A percentile compares a stretch with the other conserved stretches of the same genome.
phyloP scores from a whole-genome alignment of 2,797 vertebrate genomes.

The Rhinoraja longicauda region DNA sequence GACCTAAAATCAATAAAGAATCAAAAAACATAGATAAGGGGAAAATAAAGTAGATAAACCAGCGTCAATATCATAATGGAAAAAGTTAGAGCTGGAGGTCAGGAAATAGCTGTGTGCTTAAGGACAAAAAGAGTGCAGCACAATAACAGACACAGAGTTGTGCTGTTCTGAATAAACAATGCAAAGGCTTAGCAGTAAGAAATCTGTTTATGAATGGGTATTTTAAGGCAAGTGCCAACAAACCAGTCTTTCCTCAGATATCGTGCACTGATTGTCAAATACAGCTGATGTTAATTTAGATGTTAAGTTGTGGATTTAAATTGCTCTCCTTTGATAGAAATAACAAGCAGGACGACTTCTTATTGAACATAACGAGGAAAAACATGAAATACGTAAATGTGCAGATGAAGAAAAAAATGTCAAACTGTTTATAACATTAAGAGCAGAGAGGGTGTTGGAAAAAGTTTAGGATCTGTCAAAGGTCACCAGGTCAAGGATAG shows the following conservation, averaged over 20 bases:
- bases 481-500: not conserved
- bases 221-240: not conserved
- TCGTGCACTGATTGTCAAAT: not conserved
- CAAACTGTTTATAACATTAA: not conserved
- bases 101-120: not conserved
- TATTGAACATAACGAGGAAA: not conserved
- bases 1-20: conserved; percentile 62
- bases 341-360: not conserved
- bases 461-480: not conserved
- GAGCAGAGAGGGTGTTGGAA: not conserved
- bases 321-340: not conserved
- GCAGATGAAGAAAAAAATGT: not conserved
- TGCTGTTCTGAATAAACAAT: not conserved
- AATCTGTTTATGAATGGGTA: not conserved
- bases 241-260: not conserved
- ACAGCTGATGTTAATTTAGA: not conserved
- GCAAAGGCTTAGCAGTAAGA: not conserved
- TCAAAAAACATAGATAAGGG: not conserved
- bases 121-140: not conserved
- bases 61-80: not conserved
- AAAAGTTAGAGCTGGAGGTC: not conserved
- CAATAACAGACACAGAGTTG: not conserved
- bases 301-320: not conserved
- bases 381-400: not conserved
- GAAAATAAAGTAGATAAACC: not conserved